phyloP scores from a whole-genome alignment of 2,113 vertebrate species.

The Rutilus rutilus region DNA sequence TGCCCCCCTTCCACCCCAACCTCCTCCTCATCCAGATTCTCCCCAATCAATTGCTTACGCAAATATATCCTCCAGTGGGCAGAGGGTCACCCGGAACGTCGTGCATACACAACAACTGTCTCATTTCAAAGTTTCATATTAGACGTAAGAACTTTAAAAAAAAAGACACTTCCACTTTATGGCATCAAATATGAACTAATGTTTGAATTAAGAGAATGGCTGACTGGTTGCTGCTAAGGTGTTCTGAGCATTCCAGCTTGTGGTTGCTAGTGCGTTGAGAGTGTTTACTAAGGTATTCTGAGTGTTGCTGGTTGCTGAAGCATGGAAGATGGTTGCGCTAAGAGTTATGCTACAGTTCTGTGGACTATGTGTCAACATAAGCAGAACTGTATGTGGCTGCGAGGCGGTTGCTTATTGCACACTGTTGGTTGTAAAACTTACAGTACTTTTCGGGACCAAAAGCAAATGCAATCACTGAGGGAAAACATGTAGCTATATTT shows the following conservation, averaged over 20 bases:
- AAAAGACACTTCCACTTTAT: not conserved
- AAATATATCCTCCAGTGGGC: constrained; percentile 75
- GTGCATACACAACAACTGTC: constrained; percentile 58
- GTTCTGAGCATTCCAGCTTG: not conserved
- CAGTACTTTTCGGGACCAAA: not conserved
- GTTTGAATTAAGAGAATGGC: not conserved
- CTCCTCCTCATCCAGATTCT: constrained; percentile 72
- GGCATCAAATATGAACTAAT: not conserved
- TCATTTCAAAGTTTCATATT: constrained; percentile 40
- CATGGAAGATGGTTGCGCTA: too few relatives aligned
- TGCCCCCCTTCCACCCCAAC: constrained; percentile 57
- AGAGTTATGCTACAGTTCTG: too few relatives aligned
- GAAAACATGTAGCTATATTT: not conserved
- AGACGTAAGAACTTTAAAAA: constrained; percentile 2
- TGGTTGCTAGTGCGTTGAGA: too few relatives aligned
- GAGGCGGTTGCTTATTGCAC: not conserved
- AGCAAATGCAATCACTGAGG: not conserved
- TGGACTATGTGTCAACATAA: too few relatives aligned
- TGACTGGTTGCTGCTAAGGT: not conserved
- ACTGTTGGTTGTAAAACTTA: too few relatives aligned
- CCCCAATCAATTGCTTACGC: constrained; percentile 75
- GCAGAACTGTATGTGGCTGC: not conserved
- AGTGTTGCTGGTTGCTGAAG: too few relatives aligned
- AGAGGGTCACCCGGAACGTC: constrained; percentile 56
- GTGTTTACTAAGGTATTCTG: too few relatives aligned